Evolutionary conservation across 2,888 invertebrate genomes (phyloP), one percentile per base, ranked within the genome.

Genomic region (Tetragnatha montana): DNA sequence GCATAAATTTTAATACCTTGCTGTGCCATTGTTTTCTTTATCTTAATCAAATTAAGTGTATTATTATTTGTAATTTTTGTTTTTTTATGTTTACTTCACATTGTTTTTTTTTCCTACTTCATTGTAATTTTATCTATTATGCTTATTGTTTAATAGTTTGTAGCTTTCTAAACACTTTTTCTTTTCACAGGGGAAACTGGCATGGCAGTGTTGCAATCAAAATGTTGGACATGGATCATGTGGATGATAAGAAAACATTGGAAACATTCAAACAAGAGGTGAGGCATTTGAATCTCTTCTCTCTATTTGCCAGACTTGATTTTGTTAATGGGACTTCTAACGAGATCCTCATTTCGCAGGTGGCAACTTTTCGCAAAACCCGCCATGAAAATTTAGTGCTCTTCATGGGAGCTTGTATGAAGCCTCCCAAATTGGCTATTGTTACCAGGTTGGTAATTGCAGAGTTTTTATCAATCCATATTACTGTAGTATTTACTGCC

Each of bases 391-490:
- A 99, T 95, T 94, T 99, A 92, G 98, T 99, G 83, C 95, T 99
- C 82, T 99, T 99, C 94, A 98, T 99, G 98, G 99, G 99, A 91
- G 99, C 99, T 91, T 99, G 99, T 94, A 98, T 99, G 97, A 98
- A 99, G 94, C 98, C 98, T 91, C 98, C 98, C 50, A 96, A 96
- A 92, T 95, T 99, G 92, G 99, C 98, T 73, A 99, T 99, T 93
- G 98, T 99, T 70, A 99, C 99, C 89, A 94, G 94, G 94, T 94
- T 92, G 89, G 60, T 60, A 1, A 60, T 60, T 60, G 6, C 12
- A 0, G 4, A 60, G 10, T 60, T 12, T 17, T 60, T 60, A 10
- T n/a, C n/a, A 35, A 35, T 35, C 4, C 35, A 1, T 35, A 4
- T 35, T 35, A 35, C 35, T 35, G 35, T 35, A 4, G 35, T 2